Conservation (phyloP, 1,140 invertebrate genomes). For the Lordiphosa mommai region DNA sequence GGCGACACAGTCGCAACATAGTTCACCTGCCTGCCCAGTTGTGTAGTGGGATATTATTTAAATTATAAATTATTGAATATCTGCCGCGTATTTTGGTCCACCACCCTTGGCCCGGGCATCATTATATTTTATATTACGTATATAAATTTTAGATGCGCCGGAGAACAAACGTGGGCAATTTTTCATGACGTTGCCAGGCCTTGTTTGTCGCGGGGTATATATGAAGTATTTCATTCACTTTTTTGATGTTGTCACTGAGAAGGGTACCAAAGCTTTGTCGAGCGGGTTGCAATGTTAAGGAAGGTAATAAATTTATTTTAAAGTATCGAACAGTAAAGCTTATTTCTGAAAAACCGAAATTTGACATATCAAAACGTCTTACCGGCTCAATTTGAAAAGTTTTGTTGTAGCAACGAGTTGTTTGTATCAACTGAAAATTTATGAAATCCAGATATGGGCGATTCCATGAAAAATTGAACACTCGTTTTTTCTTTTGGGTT, state of each 20-base stretch:
- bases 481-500: too few relatives aligned
- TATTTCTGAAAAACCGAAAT: too few relatives aligned
- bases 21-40: conserved; percentile 13
- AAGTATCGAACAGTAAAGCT: too few relatives aligned
- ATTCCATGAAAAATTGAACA: too few relatives aligned
- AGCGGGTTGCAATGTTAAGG: too few relatives aligned
- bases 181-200: conserved; percentile 34
- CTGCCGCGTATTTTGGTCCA: conserved; percentile 57
- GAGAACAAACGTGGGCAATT: conserved; percentile 29
- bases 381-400: too few relatives aligned
- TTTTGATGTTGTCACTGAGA: not conserved
- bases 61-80: conserved; percentile 78
- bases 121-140: conserved; percentile 59
- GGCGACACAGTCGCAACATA: conserved; percentile 5
- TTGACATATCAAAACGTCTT: too few relatives aligned
- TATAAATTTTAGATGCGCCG: conserved; percentile 50
- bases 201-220: not conserved
- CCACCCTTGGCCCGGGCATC: conserved; percentile 31
- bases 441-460: too few relatives aligned
- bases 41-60: conserved; percentile 73
- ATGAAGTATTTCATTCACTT: not conserved
- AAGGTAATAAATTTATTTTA: too few relatives aligned
- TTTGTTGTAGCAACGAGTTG: too few relatives aligned
- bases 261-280: not conserved
- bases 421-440: too few relatives aligned